Evolutionary conservation across 1,140 invertebrate genomes (phyloP).

Genomic region (Drosophila fuyamai): DNA sequence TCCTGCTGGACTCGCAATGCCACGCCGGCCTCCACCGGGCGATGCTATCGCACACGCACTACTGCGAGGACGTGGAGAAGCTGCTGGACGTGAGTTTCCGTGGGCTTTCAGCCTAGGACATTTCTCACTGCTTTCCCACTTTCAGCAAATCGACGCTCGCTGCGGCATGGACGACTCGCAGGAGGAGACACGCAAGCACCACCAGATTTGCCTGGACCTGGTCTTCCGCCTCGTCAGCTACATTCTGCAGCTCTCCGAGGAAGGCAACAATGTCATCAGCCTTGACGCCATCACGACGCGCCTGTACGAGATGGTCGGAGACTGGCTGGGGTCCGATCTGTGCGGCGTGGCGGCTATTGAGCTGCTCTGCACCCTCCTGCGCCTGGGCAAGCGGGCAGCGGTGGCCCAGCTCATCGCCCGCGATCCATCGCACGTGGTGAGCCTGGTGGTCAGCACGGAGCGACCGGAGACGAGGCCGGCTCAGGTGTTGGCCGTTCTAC

Average conservation of each 20-base stretch:
- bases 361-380: slow-evolving; percentile 56
- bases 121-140: neutral
- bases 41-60: slow-evolving; percentile 69
- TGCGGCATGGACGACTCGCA: slow-evolving; percentile 60
- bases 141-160: slow-evolving; percentile 69
- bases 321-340: slow-evolving; percentile 68
- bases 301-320: slow-evolving; percentile 62
- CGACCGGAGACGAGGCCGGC: slow-evolving; percentile 54
- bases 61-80: slow-evolving; percentile 72
- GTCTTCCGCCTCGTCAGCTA: slow-evolving; percentile 66
- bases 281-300: slow-evolving; percentile 70
- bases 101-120: neutral
- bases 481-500: slow-evolving; percentile 62
- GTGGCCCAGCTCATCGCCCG: slow-evolving; percentile 61
- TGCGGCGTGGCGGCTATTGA: slow-evolving; percentile 70
- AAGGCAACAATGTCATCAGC: slow-evolving; percentile 58
- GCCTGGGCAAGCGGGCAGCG: slow-evolving; percentile 46
- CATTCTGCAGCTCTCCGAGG: slow-evolving; percentile 55
- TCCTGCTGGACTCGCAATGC: slow-evolving; percentile 83
- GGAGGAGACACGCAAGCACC: slow-evolving; percentile 85
- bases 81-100: slow-evolving; percentile 61
- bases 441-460: slow-evolving; percentile 62
- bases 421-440: slow-evolving; percentile 59
- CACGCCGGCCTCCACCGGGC: slow-evolving; percentile 66
- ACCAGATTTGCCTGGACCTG: slow-evolving; percentile 66